Percentiles rank a stretch among this genome's conserved stretches.
Conservation (phyloP, 2,888 invertebrate genomes). For the Parasteatoda lunata region DNA sequence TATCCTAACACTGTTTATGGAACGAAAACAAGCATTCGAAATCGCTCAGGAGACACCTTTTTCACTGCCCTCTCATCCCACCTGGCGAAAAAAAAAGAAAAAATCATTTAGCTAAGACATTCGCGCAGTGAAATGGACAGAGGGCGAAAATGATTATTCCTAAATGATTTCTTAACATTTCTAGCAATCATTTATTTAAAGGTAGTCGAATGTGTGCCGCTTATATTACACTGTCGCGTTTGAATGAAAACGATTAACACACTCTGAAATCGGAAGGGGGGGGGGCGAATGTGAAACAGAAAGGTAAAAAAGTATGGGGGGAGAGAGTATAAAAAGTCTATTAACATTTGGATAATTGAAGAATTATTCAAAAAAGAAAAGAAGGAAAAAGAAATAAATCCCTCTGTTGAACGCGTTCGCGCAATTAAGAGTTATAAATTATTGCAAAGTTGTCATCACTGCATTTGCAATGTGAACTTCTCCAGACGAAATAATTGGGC, state of each 20-base stretch:
- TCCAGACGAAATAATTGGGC: conserved; percentile 34
- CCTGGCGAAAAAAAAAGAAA: background rate
- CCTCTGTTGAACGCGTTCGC: conserved; percentile 14
- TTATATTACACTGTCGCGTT: background rate
- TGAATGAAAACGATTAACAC: conserved; percentile 42
- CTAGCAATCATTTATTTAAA: conserved; percentile 58
- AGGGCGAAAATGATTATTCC: conserved; percentile 17
- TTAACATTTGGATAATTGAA: conserved; percentile 61
- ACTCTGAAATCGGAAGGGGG: conserved; percentile 7
- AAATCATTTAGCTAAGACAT: background rate
- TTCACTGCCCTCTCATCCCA: background rate
- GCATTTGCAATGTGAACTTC: background rate
- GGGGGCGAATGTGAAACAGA: background rate
- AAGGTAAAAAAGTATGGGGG: background rate
- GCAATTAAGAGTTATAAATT: conserved; percentile 63
- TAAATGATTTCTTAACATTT: conserved; percentile 62
- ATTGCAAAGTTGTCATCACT: conserved; percentile 62
- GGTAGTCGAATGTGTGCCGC: too few species aligned
- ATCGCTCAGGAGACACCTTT: background rate
- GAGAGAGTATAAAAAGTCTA: conserved; percentile 11
- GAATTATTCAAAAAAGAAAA: conserved; percentile 45
- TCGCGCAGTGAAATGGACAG: too few species aligned
- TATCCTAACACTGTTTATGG: background rate
- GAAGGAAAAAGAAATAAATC: conserved; percentile 11
- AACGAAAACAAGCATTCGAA: background rate